Base-by-base conservation (phyloP, 2,888 invertebrate genomes). In the Tinea trinotella region DNA sequence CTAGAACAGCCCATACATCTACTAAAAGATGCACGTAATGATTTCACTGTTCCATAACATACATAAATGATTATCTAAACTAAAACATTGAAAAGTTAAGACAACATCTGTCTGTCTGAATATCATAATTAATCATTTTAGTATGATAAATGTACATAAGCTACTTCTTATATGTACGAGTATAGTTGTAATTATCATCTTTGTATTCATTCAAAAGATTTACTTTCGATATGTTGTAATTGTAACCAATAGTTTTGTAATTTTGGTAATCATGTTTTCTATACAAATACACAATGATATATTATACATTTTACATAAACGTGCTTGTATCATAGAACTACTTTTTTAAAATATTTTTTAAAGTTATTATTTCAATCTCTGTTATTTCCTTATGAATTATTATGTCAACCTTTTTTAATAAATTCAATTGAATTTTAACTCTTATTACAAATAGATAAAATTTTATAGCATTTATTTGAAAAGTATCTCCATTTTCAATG, bases 1-100 rank as follows among this genome's bases (percentile, higher is more conserved):
- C 72, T 82, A 67, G 82, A 78, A 79, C 77, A 66, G n/a, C 62
- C 66, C 65, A 74, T 76, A 76, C 66, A 70, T 77, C 73, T 71
- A 67, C 68, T 70, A 74, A 75, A 77, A 81, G 76, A 76, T 77
- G 65, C 74, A 70, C 69, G 62, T 20, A 20, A 20, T 20, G n/a
- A 20, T 20, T 18, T 50, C 24, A 9, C 12, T 50, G 24, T 24
- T 50, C n/a, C 50, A 19, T 19, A 50, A 50, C 48, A 48, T 15
- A 18, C 50, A 7, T 24, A 50, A 49, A 20, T 49, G 49, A 49
- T 49, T 5, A n/a, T 18, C 12, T 49, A 55, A 15, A 34, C 65
- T 62, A 66, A 75, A 74, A 74, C 68, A 68, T 72, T 75, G 64
- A 74, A 74, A 72, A 76, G 70, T 68, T 65, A 67, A 71, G 67